Percentiles rank a stretch among this genome's conserved stretches.
phyloP scores from a whole-genome alignment of 2,888 invertebrate genomes.

The Pharmacophagus antenor region DNA sequence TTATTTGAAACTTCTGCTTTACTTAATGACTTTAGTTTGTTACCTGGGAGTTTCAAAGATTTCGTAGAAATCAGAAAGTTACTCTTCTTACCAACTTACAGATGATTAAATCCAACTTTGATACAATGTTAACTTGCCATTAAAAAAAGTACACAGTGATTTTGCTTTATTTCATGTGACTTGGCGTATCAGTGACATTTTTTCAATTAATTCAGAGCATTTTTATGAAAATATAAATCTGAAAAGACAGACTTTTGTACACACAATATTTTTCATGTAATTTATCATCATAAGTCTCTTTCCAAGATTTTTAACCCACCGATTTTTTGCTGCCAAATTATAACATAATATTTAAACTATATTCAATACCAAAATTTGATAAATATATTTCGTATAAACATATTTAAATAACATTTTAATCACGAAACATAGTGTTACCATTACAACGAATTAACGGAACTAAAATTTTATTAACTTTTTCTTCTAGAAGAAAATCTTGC shows the following conservation, averaged over 20 bases:
- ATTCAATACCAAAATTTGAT: too few relatives aligned
- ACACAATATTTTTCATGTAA: too few relatives aligned
- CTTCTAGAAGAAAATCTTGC: not conserved
- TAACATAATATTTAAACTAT: too few relatives aligned
- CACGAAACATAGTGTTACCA: not conserved
- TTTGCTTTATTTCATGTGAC: too few relatives aligned
- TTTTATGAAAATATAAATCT: too few relatives aligned
- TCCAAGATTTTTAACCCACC: too few relatives aligned
- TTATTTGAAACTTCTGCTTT: not conserved
- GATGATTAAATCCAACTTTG: not conserved
- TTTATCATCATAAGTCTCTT: too few relatives aligned
- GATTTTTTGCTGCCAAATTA: too few relatives aligned
- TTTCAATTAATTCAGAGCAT: too few relatives aligned
- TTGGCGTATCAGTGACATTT: not conserved
- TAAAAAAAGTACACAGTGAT: not conserved
- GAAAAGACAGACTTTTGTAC: too few relatives aligned
- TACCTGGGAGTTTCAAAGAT: not conserved
- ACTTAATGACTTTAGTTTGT: conserved; percentile 1
- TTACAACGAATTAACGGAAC: not conserved
- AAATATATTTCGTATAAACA: too few relatives aligned
- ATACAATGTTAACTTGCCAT: not conserved
- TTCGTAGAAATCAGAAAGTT: not conserved
- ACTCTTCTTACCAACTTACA: not conserved
- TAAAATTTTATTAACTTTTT: not conserved
- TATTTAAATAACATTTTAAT: too few relatives aligned